Evolutionary conservation across 2,797 vertebrate species (phyloP).

Genomic region (Miichthys miiuy): DNA sequence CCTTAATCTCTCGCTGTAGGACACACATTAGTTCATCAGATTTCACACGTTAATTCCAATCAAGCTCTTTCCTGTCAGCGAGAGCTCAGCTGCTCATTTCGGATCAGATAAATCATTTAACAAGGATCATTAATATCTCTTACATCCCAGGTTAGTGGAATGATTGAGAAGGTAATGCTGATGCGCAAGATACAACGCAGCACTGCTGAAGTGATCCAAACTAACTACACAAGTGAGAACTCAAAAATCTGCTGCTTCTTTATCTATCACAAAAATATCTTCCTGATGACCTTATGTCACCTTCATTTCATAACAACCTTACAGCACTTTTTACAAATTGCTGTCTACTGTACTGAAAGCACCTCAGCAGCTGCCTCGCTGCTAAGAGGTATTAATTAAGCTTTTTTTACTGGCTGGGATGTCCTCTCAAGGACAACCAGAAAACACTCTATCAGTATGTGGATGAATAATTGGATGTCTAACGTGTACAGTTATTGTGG

Average conservation of each 20-base stretch:
- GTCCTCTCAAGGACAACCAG: conserved; percentile 39
- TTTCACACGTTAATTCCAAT: conserved; percentile 45
- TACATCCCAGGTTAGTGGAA: not conserved
- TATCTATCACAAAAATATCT: not conserved
- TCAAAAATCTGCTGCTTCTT: not conserved
- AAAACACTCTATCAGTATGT: conserved; percentile 29
- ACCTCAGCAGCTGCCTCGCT: conserved; percentile 2
- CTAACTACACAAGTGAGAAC: not conserved
- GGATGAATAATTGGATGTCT: conserved; percentile 14
- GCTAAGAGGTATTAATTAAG: conserved; percentile 27
- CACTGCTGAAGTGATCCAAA: not conserved
- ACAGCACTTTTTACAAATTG: conserved; percentile 24
- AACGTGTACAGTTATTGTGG: not conserved
- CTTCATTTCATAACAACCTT: conserved; percentile 14
- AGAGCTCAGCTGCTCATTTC: conserved; percentile 37
- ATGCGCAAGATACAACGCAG: not conserved
- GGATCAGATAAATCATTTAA: conserved; percentile 33
- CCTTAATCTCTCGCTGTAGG: conserved; percentile 39
- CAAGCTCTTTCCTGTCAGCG: conserved; percentile 4
- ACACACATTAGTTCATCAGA: conserved; percentile 46
- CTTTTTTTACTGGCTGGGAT: conserved; percentile 10
- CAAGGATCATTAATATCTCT: conserved; percentile 37
- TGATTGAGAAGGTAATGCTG: not conserved
- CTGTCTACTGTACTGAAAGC: not conserved
- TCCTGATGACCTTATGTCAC: not conserved